A percentile compares a stretch with the other conserved stretches of the same genome.
phyloP scores from a whole-genome alignment of 2,888 invertebrate species.

The Drepana falcataria region DNA sequence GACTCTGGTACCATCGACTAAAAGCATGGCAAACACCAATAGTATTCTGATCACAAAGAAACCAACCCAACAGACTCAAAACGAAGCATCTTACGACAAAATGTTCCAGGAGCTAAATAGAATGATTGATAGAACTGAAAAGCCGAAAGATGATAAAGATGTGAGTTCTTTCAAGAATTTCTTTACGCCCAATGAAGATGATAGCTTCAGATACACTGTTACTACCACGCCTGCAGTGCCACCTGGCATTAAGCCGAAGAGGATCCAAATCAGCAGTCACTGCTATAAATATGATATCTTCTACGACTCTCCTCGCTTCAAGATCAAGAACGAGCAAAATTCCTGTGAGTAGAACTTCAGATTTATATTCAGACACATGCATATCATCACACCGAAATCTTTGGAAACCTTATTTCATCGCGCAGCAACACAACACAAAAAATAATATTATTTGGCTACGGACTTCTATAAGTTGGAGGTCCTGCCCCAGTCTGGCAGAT shows the following conservation, averaged over 20 bases:
- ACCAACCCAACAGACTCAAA: not conserved
- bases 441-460: too few species aligned
- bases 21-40: not conserved
- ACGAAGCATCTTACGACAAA: not conserved
- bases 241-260: slow-evolving; percentile 15
- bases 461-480: too few species aligned
- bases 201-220: not conserved
- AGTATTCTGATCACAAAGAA: not conserved
- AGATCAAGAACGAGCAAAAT: not conserved
- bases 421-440: too few species aligned
- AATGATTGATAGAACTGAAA: not conserved
- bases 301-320: slow-evolving; percentile 9
- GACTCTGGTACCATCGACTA: not conserved
- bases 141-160: not conserved
- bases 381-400: too few species aligned
- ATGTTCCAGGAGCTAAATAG: not conserved
- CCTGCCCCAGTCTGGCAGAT: too few species aligned
- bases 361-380: too few species aligned
- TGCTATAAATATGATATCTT: slow-evolving; percentile 34
- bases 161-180: not conserved
- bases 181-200: not conserved
- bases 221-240: not conserved
- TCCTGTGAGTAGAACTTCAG: not conserved
- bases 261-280: slow-evolving; percentile 27
- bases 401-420: too few species aligned